Evolutionary conservation across 37 sponge, comb jelly and placozoan genomes (phyloP), one percentile per base, ranked within the genome.

Genomic region (Halisarca cf. caerulea): DNA sequence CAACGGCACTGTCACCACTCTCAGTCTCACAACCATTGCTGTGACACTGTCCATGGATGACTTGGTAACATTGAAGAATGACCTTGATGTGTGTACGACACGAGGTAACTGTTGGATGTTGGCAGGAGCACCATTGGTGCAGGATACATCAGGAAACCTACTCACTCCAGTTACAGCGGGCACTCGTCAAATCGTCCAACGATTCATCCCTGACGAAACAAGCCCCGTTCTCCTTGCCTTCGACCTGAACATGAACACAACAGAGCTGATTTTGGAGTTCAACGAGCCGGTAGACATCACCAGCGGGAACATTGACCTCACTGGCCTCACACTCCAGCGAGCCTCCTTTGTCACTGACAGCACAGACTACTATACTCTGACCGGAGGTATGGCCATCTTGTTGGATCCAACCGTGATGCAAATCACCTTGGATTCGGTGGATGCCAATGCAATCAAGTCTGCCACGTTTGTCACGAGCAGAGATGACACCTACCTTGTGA

Each of bases 61-160:
- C 68, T 74, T 95, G 39, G 92, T 84, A 28, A 64, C 79, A 8
- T 69, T 95, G 33, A 91, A 95, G 77, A 77, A 83, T 28, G 83
- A 87, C 23, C 34, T 75, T 0, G 53, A 58, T n/a, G 66, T 95
- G 0, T 95, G 95, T 80, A 84, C 92, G 24, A 88, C 87, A 88
- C 83, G 95, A 64, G 94, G 92, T 21, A 91, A 94, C 69, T 94
- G 94, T 37, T 96, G 91, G 61, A 66, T 96, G 23, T 39, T 53
- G 14, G 83, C 89, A 42, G 45, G 81, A 25, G 24, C 94, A 27
- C 14, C 37, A 0, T 77, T 91, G 2, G 80, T 96, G 32, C 78
- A 28, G 28, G 94, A 94, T 64, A 88, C 79, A 34, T 60, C 91
- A 75, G 88, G 92, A 0, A 96, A 96, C 64, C 20, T 20, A 5